Percentiles rank a stretch among this genome's conserved stretches.
Evolutionary conservation across 2,113 vertebrate genomes (phyloP).

Genomic region (Scartelaos histophorus): DNA sequence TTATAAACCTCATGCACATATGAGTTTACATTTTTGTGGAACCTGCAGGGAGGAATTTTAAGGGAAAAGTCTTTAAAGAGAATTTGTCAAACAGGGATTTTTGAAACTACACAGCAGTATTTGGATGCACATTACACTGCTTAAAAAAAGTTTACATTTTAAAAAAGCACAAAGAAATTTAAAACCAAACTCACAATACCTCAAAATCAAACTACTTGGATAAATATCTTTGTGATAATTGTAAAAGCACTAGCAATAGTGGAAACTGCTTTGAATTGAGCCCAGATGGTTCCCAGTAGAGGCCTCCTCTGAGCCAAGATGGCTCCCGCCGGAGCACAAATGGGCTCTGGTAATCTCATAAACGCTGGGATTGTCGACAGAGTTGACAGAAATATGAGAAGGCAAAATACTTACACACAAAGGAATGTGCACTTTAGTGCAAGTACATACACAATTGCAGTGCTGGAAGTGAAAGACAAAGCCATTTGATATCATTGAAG

Average conservation of each 20-base stretch:
- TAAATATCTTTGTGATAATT: constrained; percentile 57
- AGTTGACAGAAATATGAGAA: constrained; percentile 49
- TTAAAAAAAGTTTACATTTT: neutral
- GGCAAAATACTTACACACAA: constrained; percentile 38
- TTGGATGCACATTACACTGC: neutral
- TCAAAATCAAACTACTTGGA: neutral
- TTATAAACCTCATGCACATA: too few species aligned
- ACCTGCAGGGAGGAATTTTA: too few species aligned
- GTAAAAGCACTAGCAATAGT: constrained; percentile 45
- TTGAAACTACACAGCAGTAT: neutral
- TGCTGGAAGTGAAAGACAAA: constrained; percentile 42
- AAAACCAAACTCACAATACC: neutral
- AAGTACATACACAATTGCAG: constrained; percentile 19
- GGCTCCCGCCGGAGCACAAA: constrained; percentile 76
- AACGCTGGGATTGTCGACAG: constrained; percentile 69
- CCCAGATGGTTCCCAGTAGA: constrained; percentile 79
- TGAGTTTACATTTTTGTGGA: too few species aligned
- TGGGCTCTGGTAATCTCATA: constrained; percentile 77
- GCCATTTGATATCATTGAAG: constrained; percentile 55
- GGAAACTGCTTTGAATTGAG: constrained; percentile 65
- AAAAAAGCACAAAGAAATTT: neutral
- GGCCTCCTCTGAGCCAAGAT: constrained; percentile 74
- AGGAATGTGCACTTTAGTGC: neutral
- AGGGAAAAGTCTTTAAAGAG: neutral
- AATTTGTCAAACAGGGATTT: neutral